These are phyloP conservation scores for Aphelenchoides besseyi DNA, from an alignment of 1,140 invertebrate genomes.

Conservation along the genomic window DNA sequence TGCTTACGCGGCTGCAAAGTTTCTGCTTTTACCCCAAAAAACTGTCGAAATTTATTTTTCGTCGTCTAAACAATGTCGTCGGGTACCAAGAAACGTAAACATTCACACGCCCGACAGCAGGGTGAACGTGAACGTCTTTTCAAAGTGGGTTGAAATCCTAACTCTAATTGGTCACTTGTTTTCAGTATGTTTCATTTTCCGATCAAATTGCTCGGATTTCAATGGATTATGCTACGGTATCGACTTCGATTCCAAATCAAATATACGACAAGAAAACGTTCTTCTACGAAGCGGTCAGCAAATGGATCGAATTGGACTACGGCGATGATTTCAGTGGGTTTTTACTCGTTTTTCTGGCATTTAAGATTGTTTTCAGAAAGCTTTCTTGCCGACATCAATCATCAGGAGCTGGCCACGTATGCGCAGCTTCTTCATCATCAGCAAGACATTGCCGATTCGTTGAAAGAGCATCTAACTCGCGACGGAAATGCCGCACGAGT, in stretches of 20 bases:
- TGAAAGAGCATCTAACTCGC: constrained; percentile 23
- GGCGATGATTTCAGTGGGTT: constrained; percentile 43
- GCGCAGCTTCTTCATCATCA: constrained; percentile 44
- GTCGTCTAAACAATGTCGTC: background rate
- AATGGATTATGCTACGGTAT: constrained; percentile 31
- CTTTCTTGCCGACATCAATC: constrained; percentile 36
- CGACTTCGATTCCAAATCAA: constrained; percentile 13
- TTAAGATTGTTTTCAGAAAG: constrained; percentile 35
- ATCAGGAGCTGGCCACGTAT: constrained; percentile 37
- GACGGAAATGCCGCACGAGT: constrained; percentile 16
- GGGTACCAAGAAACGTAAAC: background rate
- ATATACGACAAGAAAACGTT: constrained; percentile 40
- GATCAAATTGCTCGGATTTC: constrained; percentile 40
- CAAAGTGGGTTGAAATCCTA: background rate
- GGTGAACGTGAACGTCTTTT: background rate
- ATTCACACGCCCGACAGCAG: background rate
- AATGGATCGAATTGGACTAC: constrained; percentile 43
- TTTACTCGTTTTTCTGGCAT: background rate
- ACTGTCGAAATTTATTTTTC: constrained; percentile 2
- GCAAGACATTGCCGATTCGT: constrained; percentile 27
- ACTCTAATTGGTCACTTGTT: no score
- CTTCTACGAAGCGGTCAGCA: constrained; percentile 34
- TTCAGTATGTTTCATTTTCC: constrained; percentile 48
- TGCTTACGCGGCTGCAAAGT: no score
- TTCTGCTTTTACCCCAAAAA: background rate